Conservation (phyloP, 2,888 invertebrate species). For the Cartodere bifasciata region DNA sequence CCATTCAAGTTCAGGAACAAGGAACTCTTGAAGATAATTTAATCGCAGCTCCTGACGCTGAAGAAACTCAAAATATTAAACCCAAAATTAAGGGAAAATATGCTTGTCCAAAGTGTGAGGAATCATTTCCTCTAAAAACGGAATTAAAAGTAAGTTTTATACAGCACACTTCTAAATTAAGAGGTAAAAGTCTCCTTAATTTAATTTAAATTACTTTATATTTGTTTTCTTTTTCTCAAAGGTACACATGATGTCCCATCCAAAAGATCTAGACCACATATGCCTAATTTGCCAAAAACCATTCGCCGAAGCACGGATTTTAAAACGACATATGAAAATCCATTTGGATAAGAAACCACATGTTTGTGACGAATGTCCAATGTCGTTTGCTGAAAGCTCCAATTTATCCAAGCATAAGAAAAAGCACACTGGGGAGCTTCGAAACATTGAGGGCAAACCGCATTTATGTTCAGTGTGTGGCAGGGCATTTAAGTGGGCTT, state of each 20-base stretch:
- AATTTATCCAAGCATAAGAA: conserved; percentile 39
- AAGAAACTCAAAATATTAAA: no score
- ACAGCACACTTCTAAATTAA: no score
- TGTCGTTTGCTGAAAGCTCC: conserved; percentile 39
- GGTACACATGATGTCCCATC: conserved; percentile 36
- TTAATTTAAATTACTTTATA: conserved; percentile 3
- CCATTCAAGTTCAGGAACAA: no score
- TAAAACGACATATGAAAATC: conserved; percentile 36
- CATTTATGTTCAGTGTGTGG: conserved; percentile 38
- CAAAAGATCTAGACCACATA: conserved; percentile 30
- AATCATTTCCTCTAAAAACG: conserved; percentile 31
- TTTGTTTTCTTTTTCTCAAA: conserved; percentile 15
- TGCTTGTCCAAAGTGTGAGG: conserved; percentile 31
- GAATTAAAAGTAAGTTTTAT: conserved; percentile 33
- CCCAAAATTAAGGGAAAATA: conserved; percentile 27
- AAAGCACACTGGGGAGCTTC: conserved; percentile 37
- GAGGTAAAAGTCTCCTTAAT: not conserved
- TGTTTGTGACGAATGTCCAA: conserved; percentile 37
- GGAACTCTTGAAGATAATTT: no score
- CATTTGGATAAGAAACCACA: conserved; percentile 37
- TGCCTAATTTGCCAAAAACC: conserved; percentile 34
- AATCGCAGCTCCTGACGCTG: conserved; percentile 6
- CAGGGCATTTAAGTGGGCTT: conserved; percentile 38
- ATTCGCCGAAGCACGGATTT: conserved; percentile 33
- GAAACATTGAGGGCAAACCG: conserved; percentile 35